Conservation (phyloP, 2,888 invertebrate species). For the Apantesis nais region DNA sequence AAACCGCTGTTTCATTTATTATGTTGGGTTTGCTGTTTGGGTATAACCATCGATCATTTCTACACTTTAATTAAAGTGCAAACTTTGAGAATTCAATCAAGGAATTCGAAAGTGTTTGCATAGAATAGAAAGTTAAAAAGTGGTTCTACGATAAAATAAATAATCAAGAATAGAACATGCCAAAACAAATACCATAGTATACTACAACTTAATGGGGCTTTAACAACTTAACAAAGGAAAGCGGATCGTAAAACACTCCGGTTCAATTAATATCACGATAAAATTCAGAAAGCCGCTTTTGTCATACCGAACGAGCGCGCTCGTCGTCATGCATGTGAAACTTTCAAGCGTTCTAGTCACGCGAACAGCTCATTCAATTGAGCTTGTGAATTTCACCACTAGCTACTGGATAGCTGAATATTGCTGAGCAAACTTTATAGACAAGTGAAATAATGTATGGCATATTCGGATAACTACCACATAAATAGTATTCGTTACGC, state of each 20-base stretch:
- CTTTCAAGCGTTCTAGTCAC: conserved; percentile 50
- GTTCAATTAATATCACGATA: conserved; percentile 47
- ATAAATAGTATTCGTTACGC: not conserved
- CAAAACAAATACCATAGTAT: conserved; percentile 6
- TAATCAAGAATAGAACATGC: not conserved
- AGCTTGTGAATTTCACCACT: conserved; percentile 27
- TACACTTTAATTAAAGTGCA: too few relatives aligned
- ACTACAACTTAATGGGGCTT: conserved; percentile 15
- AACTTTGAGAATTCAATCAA: not conserved
- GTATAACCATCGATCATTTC: too few relatives aligned
- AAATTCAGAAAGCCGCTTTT: conserved; percentile 30
- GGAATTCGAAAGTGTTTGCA: not conserved
- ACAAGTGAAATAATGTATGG: not conserved
- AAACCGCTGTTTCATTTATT: too few relatives aligned
- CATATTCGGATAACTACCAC: not conserved
- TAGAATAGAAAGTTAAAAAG: too few relatives aligned
- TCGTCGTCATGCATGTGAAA: conserved; percentile 48
- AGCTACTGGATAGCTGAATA: conserved; percentile 27
- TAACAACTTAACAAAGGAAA: conserved; percentile 21
- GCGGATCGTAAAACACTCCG: conserved; percentile 26
- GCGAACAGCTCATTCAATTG: conserved; percentile 48
- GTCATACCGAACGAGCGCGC: conserved; percentile 34
- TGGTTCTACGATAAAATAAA: too few relatives aligned
- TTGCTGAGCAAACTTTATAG: conserved; percentile 7
- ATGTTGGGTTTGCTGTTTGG: too few relatives aligned